These are phyloP conservation scores for Sipha flava DNA, from an alignment of 1,140 invertebrate genomes.

Conservation along the genomic window DNA sequence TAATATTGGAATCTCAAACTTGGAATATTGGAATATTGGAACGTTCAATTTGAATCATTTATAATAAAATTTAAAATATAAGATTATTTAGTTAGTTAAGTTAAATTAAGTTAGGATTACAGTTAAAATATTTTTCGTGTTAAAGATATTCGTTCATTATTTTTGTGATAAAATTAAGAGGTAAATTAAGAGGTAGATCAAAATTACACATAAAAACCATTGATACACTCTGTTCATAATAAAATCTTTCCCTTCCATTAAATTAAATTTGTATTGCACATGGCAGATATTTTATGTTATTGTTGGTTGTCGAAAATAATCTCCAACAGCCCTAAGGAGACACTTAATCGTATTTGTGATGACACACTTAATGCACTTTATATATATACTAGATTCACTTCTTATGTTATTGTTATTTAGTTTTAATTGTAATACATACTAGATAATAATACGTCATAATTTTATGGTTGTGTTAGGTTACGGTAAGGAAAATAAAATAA, in stretches of 20 bases:
- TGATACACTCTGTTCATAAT: not conserved
- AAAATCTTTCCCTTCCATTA: not conserved
- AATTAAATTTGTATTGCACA: not conserved
- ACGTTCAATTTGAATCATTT: no score
- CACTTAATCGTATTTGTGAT: not conserved
- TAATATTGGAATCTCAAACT: no score
- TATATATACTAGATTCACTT: not conserved
- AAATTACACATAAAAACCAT: not conserved
- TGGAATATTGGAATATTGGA: no score
- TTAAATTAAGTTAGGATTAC: no score
- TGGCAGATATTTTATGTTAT: not conserved
- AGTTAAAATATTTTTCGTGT: no score
- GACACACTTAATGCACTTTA: not conserved
- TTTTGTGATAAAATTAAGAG: not conserved
- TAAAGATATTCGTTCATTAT: not conserved
- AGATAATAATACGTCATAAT: not conserved
- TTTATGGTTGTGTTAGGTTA: not conserved
- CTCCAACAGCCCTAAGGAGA: not conserved
- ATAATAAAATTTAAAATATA: no score
- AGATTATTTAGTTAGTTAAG: no score
- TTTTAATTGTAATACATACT: not conserved
- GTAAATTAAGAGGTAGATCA: not conserved
- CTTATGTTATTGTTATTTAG: not conserved
- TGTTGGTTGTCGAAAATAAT: slow-evolving; percentile 5
- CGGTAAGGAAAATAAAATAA: no score